Evolutionary conservation across 2,113 vertebrate species (phyloP).

Genomic region (Sphyrna mokarran): DNA sequence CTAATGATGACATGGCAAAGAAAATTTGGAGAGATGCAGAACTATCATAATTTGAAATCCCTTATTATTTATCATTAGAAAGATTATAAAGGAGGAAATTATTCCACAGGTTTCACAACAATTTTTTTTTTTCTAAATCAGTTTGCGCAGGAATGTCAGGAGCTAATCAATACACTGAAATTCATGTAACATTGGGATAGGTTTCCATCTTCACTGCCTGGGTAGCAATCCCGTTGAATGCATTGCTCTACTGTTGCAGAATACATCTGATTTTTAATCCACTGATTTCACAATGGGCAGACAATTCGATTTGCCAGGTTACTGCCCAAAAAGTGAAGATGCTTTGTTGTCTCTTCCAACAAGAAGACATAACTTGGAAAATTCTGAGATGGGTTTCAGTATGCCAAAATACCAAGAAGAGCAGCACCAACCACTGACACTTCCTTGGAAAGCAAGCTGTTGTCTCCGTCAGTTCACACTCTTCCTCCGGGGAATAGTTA

Average conservation of each 20-base stretch:
- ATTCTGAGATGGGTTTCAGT: neutral
- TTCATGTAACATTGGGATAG: neutral
- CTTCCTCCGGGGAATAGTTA: neutral
- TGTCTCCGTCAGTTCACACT: too few relatives aligned
- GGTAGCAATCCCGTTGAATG: neutral
- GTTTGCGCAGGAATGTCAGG: neutral
- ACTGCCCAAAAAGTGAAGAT: neutral
- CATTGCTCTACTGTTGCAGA: neutral
- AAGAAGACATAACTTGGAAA: neutral
- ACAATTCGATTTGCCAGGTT: neutral
- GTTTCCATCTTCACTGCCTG: neutral
- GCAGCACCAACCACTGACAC: neutral
- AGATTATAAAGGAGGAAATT: neutral
- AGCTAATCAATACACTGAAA: neutral
- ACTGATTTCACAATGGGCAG: neutral
- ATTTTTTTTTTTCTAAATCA: neutral
- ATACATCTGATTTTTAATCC: neutral
- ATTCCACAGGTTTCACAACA: neutral
- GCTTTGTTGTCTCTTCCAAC: neutral
- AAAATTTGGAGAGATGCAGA: neutral
- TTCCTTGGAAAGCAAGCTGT: neutral
- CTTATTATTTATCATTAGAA: neutral
- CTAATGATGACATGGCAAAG: neutral
- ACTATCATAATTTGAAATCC: too few relatives aligned
- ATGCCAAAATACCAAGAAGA: neutral